Evolutionary conservation across 2,888 invertebrate species (phyloP).

Genomic region (Philonicus albiceps): DNA sequence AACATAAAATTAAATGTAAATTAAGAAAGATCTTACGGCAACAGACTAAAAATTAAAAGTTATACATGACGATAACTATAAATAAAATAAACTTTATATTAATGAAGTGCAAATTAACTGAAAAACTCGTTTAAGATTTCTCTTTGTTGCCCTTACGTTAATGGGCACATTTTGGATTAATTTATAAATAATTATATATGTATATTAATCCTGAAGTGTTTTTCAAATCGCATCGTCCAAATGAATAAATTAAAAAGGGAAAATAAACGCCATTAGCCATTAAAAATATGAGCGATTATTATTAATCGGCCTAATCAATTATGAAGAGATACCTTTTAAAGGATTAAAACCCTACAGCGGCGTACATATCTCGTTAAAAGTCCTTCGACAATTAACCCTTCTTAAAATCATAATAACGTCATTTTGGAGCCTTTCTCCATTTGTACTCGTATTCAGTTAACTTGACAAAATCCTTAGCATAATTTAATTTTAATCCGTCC

Average conservation of each 20-base stretch:
- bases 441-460: neutral
- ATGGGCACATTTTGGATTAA: neutral
- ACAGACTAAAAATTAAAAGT: too few species aligned
- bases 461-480: neutral
- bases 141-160: neutral
- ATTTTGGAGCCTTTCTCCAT: neutral
- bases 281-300: neutral
- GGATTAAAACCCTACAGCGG: neutral
- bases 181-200: neutral
- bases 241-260: neutral
- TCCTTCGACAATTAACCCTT: neutral
- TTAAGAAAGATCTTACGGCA: too few species aligned
- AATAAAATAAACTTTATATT: neutral
- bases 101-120: neutral
- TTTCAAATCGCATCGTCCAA: neutral
- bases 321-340: neutral
- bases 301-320: neutral
- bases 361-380: neutral
- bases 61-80: neutral
- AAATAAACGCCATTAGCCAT: neutral
- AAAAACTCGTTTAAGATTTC: neutral
- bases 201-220: neutral
- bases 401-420: neutral
- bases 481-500: neutral
- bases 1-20: too few species aligned